These are phyloP conservation scores for Brachionus rubens DNA, from an alignment of 1,140 invertebrate genomes.

Conservation along the genomic window DNA sequence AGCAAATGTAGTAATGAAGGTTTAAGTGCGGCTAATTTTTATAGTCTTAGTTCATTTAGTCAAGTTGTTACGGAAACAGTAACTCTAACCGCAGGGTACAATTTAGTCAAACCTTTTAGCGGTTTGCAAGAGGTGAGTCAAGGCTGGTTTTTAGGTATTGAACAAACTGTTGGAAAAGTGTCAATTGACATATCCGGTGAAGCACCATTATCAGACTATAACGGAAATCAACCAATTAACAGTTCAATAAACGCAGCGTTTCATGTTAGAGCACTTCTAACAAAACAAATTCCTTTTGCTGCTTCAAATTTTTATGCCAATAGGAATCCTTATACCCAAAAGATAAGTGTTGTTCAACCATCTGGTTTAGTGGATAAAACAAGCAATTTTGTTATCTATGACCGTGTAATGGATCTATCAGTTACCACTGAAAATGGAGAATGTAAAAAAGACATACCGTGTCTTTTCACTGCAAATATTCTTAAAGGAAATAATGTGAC, in stretches of 20 bases:
- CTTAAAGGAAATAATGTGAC: background rate
- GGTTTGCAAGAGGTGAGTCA: background rate
- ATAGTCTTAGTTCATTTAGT: background rate
- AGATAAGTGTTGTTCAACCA: background rate
- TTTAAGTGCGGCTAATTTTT: background rate
- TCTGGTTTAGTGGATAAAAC: background rate
- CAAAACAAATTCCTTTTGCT: background rate
- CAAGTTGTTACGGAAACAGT: conserved; percentile 1
- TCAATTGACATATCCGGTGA: background rate
- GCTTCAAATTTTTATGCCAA: background rate
- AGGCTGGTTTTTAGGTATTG: background rate
- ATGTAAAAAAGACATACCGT: background rate
- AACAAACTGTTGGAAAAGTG: background rate
- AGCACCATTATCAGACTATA: background rate
- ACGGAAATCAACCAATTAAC: background rate
- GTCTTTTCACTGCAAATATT: background rate
- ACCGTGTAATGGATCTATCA: background rate
- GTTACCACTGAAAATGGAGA: background rate
- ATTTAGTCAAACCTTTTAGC: conserved; percentile 4
- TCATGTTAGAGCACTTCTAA: conserved; percentile 11
- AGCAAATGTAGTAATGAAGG: background rate
- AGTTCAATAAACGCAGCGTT: background rate
- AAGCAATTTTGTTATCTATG: conserved; percentile 2
- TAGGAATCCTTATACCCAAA: background rate
- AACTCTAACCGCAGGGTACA: background rate